phyloP scores from a whole-genome alignment of 2,888 invertebrate species.

The Piscicola geometra region DNA sequence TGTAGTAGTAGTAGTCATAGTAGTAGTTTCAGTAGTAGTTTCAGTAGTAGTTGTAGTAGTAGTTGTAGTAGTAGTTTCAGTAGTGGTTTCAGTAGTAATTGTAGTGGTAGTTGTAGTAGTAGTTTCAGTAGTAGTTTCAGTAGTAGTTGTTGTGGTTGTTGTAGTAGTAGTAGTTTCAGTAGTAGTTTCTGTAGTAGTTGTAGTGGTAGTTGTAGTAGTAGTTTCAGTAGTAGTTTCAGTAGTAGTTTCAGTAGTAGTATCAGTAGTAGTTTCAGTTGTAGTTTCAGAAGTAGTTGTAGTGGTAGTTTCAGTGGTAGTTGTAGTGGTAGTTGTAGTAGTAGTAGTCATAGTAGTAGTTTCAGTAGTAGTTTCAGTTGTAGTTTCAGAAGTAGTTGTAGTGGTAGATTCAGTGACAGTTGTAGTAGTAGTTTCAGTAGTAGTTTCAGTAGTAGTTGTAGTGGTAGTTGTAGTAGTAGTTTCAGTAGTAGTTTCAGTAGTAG shows the following conservation, averaged over 20 bases:
- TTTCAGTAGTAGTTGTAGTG: background rate
- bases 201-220: constrained; percentile 29
- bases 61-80: constrained; percentile 33
- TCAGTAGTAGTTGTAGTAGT: constrained; percentile 37
- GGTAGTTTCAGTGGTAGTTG: constrained; percentile 36
- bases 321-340: constrained; percentile 24
- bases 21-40: constrained; percentile 36
- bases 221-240: constrained; percentile 29
- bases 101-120: constrained; percentile 26
- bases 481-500: constrained; percentile 36
- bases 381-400: background rate
- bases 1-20: constrained; percentile 32
- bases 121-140: background rate
- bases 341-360: constrained; percentile 42
- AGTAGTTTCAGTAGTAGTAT: constrained; percentile 29
- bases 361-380: constrained; percentile 9
- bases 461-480: constrained; percentile 29
- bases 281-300: constrained; percentile 36
- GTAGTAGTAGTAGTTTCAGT: no score
- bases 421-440: constrained; percentile 4
- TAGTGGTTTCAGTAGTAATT: constrained; percentile 36
- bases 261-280: constrained; percentile 32
- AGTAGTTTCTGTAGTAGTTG: no score
- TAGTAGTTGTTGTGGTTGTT: no score
- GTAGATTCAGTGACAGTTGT: background rate